Evolutionary conservation across 2,113 vertebrate species (phyloP), one percentile per base, ranked within the genome.

Genomic region (Nothocercus julius): DNA sequence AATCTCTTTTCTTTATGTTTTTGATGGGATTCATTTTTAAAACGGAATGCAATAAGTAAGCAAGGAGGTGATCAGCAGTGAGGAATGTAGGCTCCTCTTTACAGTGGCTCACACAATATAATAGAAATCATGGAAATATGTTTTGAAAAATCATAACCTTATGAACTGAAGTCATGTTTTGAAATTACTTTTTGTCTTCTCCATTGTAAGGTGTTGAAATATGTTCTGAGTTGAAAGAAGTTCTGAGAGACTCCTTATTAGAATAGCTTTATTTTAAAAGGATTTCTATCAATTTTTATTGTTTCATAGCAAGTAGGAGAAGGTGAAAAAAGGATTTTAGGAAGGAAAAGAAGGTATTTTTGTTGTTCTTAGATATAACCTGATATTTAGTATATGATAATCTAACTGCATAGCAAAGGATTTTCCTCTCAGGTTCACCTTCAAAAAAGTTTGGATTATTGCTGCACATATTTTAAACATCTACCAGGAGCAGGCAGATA

Each of bases 211-310:
- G 12, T 76, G 80, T 72, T 83, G 72, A 87, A 85, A 95, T 22
- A 5, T 54, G 56, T 38, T 47, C 87, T 94, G 11, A 76, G 80
- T 77, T 83, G 68, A 87, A 83, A 95, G 27, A 5, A 51, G 61
- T 96, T 67, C 78, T 94, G 91, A 91, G 59, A 32, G 58, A 69
- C 59, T 90, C 53, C 92, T 91, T 91, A 89, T 77, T 95, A 85
- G 92, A 96, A 92, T 67, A 62, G 22, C 59, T 95, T 96, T 21
- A 61, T 91, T 69, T 77, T 4, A 53, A 78, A 58, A 44, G 8
- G n/a, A 49, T 82, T 91, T 88, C 1, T 88, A 14, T 45, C 1
- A 1, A 18, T 72, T 94, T 58, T 22, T 20, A 83, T 85, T 85
- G 38, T 89, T 95, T 75, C 5, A 30, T 42, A 85, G 74, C 36